phyloP scores from a whole-genome alignment of 1,140 invertebrate species.

The Nymphalis io region DNA sequence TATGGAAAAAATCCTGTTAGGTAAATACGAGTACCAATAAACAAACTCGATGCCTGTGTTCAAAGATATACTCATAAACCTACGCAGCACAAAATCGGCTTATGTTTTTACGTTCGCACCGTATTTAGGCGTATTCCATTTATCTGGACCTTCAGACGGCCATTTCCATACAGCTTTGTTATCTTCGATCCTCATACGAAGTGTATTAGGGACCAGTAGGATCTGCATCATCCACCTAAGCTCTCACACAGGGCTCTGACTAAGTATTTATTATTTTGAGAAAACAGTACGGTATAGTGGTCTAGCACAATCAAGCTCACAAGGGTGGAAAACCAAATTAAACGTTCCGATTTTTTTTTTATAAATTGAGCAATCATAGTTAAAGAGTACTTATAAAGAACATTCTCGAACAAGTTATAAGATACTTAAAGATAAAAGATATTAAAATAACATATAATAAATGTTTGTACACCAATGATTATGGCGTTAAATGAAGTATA shows the following conservation, averaged over 20 bases:
- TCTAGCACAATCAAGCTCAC: too few species aligned
- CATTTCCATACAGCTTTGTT: conserved; percentile 37
- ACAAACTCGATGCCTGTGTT: conserved; percentile 10
- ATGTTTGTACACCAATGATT: too few species aligned
- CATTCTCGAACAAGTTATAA: too few species aligned
- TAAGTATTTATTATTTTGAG: not conserved
- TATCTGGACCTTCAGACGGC: conserved; percentile 36
- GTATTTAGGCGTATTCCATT: conserved; percentile 35
- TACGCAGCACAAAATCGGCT: conserved; percentile 30
- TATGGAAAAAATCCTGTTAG: not conserved
- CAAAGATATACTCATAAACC: conserved; percentile 24
- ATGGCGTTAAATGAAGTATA: too few species aligned
- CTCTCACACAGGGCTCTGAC: conserved; percentile 6
- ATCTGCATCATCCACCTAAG: conserved; percentile 21
- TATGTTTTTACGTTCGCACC: conserved; percentile 34
- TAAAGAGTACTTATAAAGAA: too few species aligned
- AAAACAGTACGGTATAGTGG: not conserved
- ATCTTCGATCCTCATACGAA: conserved; percentile 37
- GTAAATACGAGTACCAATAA: conserved; percentile 1
- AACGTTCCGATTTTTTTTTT: too few species aligned
- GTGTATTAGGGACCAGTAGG: conserved; percentile 18
- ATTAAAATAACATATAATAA: too few species aligned
- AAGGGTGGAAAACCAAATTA: too few species aligned
- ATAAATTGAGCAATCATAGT: too few species aligned
- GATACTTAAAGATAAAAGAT: too few species aligned